phyloP scores from a whole-genome alignment of 2,888 invertebrate species.

The Ornithoptera alexandrae region DNA sequence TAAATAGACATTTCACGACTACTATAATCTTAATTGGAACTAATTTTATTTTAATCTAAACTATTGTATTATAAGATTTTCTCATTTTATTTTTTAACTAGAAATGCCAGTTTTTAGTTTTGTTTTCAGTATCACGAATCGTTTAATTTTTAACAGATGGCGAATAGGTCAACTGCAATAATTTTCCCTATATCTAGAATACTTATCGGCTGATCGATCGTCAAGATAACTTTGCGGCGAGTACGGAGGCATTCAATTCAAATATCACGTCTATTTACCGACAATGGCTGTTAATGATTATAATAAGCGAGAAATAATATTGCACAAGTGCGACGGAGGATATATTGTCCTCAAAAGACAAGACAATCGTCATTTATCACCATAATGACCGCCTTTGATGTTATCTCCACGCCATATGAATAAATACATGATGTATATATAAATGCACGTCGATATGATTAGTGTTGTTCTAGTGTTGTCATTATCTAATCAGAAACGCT shows the following conservation, averaged over 20 bases:
- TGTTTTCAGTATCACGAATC: background rate
- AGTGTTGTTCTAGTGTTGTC: constrained; percentile 35
- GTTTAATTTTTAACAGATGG: constrained; percentile 36
- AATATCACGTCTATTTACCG: constrained; percentile 63
- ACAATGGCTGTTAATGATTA: constrained; percentile 75
- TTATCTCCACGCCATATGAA: constrained; percentile 61
- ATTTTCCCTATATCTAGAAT: constrained; percentile 53
- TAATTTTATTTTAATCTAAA: too few relatives aligned
- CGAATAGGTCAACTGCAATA: constrained; percentile 39
- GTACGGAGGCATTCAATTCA: constrained; percentile 73
- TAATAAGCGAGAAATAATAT: constrained; percentile 69
- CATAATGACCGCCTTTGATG: constrained; percentile 75
- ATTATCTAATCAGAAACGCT: constrained; percentile 38
- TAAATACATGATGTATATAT: constrained; percentile 44
- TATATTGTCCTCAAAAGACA: constrained; percentile 73
- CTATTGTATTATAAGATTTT: background rate
- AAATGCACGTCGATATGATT: constrained; percentile 25
- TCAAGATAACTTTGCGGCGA: constrained; percentile 58
- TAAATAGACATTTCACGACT: too few relatives aligned
- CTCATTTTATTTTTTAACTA: background rate
- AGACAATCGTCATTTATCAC: constrained; percentile 77
- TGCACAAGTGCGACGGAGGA: constrained; percentile 65
- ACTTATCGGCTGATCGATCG: constrained; percentile 66
- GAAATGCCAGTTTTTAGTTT: background rate
- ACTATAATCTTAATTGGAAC: too few relatives aligned